phyloP scores from a whole-genome alignment of 2,113 vertebrate genomes.

The Passerina amoena region DNA sequence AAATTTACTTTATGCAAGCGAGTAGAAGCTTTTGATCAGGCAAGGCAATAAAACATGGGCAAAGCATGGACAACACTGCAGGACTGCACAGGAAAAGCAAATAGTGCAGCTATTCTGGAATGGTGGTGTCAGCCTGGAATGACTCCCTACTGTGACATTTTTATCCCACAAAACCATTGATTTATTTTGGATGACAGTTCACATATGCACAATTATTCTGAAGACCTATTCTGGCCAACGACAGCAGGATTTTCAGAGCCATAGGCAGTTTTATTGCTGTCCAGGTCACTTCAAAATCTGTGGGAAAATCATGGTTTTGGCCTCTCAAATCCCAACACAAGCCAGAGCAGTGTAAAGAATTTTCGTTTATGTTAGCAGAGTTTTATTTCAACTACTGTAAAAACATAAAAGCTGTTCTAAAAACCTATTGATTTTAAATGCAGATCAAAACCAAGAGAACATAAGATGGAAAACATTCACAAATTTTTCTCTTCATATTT shows the following conservation, averaged over 20 bases:
- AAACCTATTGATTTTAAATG: background rate
- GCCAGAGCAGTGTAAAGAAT: background rate
- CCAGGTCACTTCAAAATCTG: background rate
- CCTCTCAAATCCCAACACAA: background rate
- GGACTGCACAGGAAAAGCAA: background rate
- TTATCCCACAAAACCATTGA: constrained; percentile 36
- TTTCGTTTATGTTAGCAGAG: background rate
- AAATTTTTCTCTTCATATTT: background rate
- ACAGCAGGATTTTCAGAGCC: background rate
- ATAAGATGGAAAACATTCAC: background rate
- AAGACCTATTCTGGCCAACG: background rate
- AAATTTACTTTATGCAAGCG: background rate
- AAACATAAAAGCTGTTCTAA: background rate
- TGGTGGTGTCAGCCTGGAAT: background rate
- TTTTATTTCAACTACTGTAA: background rate
- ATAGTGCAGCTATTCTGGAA: background rate
- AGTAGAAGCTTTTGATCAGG: background rate
- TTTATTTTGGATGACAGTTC: constrained; percentile 49
- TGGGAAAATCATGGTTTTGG: background rate
- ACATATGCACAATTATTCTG: background rate
- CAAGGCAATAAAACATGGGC: background rate
- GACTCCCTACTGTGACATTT: background rate
- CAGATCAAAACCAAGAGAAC: background rate
- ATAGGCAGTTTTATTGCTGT: background rate
- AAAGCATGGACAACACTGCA: background rate